These are phyloP conservation scores for Lynx canadensis DNA, from an alignment of 2,113 vertebrate genomes.

Conservation along the genomic window DNA sequence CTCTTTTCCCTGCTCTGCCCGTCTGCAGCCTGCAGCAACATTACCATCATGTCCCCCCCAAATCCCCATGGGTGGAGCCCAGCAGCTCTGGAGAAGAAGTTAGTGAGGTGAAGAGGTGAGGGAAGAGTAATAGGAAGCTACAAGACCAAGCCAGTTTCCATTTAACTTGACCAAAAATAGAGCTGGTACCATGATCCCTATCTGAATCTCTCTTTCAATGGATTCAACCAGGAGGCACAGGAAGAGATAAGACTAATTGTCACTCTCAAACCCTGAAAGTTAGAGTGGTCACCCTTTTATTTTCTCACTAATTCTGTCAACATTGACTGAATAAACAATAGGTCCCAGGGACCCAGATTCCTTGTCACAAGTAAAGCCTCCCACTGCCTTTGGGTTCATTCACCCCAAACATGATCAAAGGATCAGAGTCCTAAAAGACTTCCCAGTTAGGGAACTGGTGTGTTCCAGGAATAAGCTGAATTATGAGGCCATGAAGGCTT, in stretches of 20 bases:
- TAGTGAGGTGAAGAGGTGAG: not conserved
- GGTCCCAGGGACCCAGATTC: slow-evolving; percentile 31
- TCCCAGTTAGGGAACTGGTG: not conserved
- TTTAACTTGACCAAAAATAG: slow-evolving; percentile 9
- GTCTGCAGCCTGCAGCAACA: not conserved
- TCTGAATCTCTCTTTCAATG: not conserved
- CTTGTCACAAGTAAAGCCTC: not conserved
- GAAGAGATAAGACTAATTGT: slow-evolving; percentile 49
- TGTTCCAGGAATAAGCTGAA: not conserved
- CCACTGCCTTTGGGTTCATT: not conserved
- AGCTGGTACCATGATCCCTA: not conserved
- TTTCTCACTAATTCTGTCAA: slow-evolving; percentile 49
- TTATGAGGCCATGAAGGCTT: not conserved
- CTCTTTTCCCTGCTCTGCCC: not conserved
- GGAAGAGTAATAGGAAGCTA: not conserved
- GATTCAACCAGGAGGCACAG: not conserved
- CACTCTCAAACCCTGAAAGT: not conserved
- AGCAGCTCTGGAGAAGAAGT: not conserved
- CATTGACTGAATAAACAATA: slow-evolving; percentile 1
- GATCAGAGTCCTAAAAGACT: not conserved
- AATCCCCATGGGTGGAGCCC: not conserved
- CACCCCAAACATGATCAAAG: not conserved
- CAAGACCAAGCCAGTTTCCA: not conserved
- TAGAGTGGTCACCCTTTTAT: not conserved
- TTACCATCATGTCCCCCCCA: rapidly evolving